Conservation (phyloP, 2,888 invertebrate species). For the Cenopis cana region DNA sequence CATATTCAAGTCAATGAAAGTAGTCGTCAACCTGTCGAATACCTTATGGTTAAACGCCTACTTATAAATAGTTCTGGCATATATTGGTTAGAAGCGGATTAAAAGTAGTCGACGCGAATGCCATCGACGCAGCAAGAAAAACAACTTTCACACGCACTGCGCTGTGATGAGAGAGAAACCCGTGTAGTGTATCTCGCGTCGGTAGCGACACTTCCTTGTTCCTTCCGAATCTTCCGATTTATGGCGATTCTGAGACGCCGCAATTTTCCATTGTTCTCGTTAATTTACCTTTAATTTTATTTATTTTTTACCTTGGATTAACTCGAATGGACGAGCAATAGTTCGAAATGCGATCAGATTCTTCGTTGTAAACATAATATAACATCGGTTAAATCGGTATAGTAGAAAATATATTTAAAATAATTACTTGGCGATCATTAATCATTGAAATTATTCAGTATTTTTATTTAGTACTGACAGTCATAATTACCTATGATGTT, state of each 20-base stretch:
- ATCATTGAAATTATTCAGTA: neutral
- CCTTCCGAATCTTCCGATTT: no score
- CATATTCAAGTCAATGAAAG: constrained; percentile 3
- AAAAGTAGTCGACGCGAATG: constrained; percentile 47
- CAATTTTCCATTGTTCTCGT: constrained; percentile 16
- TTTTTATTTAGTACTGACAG: no score
- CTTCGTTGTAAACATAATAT: constrained; percentile 13
- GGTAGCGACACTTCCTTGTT: constrained; percentile 61
- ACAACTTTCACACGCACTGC: constrained; percentile 77
- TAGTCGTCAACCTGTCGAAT: neutral
- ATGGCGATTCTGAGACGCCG: neutral
- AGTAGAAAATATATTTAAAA: neutral
- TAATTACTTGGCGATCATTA: neutral
- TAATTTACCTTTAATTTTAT: neutral
- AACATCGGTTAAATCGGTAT: no score
- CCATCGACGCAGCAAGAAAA: constrained; percentile 64
- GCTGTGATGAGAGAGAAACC: constrained; percentile 64
- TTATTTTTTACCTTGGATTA: constrained; percentile 4
- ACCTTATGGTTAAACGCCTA: neutral
- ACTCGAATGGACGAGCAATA: neutral
- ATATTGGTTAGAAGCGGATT: constrained; percentile 28
- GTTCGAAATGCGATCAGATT: constrained; percentile 7
- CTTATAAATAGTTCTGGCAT: constrained; percentile 32
- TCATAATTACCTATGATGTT: no score
- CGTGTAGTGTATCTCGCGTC: constrained; percentile 49